These are phyloP conservation scores for Conger conger DNA, from an alignment of 2,113 vertebrate genomes.

Conservation along the genomic window DNA sequence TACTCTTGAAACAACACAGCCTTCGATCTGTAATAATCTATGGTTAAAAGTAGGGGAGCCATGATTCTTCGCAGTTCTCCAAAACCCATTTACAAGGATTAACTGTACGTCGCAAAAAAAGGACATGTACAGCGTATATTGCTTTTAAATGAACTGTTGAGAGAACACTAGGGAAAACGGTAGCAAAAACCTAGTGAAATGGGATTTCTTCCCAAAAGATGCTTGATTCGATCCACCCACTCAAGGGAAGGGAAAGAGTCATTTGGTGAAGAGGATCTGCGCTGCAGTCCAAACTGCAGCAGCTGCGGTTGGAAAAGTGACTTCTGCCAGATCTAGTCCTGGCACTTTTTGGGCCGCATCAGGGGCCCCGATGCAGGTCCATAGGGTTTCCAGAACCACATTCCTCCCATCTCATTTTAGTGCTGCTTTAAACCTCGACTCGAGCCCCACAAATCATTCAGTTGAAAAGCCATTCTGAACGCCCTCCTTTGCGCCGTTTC, in stretches of 20 bases:
- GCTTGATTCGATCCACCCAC: constrained; percentile 17
- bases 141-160: background rate
- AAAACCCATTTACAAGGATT: constrained; percentile 17
- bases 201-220: background rate
- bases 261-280: constrained; percentile 19
- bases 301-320: constrained; percentile 54
- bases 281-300: constrained; percentile 29
- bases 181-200: background rate
- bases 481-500: constrained; percentile 2
- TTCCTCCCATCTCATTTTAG: constrained; percentile 38
- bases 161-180: background rate
- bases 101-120: constrained; percentile 13
- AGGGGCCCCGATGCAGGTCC: constrained; percentile 33
- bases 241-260: background rate
- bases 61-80: background rate
- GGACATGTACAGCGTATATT: background rate
- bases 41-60: background rate
- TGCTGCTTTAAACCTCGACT: background rate
- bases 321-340: constrained; percentile 44
- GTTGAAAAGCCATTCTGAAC: background rate
- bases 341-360: constrained; percentile 33
- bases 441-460: background rate
- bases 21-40: constrained; percentile 8
- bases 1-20: constrained; percentile 1
- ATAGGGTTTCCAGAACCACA: constrained; percentile 33